phyloP scores from a whole-genome alignment of 37 sponge, comb jelly and placozoan species.

The Beroe ovata region DNA sequence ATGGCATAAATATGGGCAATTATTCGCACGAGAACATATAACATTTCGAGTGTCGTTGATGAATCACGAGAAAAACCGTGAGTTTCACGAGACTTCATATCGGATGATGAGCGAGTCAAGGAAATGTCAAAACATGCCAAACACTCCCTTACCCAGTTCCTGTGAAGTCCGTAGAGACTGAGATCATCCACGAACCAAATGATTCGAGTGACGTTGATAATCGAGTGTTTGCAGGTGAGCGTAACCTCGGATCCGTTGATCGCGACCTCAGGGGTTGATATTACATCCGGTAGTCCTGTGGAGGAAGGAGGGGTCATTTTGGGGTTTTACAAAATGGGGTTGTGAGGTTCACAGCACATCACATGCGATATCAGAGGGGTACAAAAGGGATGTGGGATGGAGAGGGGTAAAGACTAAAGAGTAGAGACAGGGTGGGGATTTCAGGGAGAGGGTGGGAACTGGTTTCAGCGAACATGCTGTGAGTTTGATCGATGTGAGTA shows the following conservation, averaged over 20 bases:
- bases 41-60: too few species aligned
- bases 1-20: too few species aligned
- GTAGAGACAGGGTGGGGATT: too few species aligned
- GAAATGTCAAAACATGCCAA: too few species aligned
- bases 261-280: background rate
- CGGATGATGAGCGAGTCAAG: too few species aligned
- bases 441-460: too few species aligned
- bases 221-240: constrained; percentile 40
- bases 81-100: too few species aligned
- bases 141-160: constrained; percentile 53
- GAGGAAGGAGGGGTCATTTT: background rate
- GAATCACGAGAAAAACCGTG: too few species aligned
- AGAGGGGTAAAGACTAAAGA: background rate
- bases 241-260: background rate
- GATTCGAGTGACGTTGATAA: constrained; percentile 9
- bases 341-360: background rate
- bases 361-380: constrained; percentile 10
- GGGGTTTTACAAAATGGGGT: too few species aligned
- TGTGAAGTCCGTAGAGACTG: constrained; percentile 10
- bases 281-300: constrained; percentile 8
- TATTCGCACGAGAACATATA: too few species aligned
- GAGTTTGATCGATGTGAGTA: too few species aligned
- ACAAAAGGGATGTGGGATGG: background rate
- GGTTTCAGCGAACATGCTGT: too few species aligned
- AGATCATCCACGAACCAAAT: constrained; percentile 11